A percentile compares a stretch with the other conserved stretches of the same genome.
These are phyloP conservation scores for Microplitis manilae DNA, from an alignment of 2,888 invertebrate species.

Conservation along the genomic window DNA sequence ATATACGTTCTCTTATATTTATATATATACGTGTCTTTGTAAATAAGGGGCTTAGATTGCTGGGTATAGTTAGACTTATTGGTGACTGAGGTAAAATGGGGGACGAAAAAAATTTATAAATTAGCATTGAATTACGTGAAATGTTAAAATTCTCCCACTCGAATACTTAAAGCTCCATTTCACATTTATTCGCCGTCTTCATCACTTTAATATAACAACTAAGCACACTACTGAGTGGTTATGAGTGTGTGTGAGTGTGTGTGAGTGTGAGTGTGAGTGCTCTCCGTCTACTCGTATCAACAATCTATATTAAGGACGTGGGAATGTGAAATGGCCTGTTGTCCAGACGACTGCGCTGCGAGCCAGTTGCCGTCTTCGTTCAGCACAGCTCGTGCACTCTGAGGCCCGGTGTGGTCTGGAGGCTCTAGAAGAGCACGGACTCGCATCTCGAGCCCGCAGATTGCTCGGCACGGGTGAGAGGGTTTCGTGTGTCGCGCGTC, in stretches of 20 bases:
- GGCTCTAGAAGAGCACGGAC: too few relatives aligned
- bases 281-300: constrained; percentile 57
- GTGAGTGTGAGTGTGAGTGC: constrained; percentile 38
- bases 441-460: constrained; percentile 39
- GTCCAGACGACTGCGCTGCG: constrained; percentile 42
- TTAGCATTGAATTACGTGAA: constrained; percentile 5
- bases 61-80: not conserved
- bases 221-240: not conserved
- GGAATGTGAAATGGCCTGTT: constrained; percentile 65
- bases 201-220: not conserved
- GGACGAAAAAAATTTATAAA: not conserved
- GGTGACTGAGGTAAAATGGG: not conserved
- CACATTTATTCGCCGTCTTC: too few relatives aligned
- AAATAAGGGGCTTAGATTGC: not conserved
- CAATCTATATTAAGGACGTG: constrained; percentile 68
- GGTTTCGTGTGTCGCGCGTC: constrained; percentile 43
- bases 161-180: too few relatives aligned
- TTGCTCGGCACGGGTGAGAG: constrained; percentile 37
- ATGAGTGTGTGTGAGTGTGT: not conserved
- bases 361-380: constrained; percentile 26
- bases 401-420: not conserved
- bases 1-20: too few relatives aligned
- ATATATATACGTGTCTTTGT: too few relatives aligned
- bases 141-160: not conserved
- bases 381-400: constrained; percentile 5